phyloP scores from a whole-genome alignment of 2,797 vertebrate genomes.

The Sebastes umbrosus region DNA sequence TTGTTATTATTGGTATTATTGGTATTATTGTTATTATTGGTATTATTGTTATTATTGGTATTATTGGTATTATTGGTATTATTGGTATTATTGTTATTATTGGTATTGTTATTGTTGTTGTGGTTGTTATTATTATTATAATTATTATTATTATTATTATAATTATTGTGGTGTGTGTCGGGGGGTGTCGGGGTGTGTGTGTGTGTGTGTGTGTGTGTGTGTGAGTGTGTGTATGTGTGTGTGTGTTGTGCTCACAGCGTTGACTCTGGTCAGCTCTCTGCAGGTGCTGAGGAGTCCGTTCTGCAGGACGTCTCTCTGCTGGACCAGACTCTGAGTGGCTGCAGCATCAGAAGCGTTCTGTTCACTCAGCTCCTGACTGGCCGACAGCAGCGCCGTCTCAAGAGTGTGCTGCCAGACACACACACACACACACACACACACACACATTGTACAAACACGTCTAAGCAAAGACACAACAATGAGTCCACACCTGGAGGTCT shows the following conservation, averaged over 20 bases:
- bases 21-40: too few species aligned
- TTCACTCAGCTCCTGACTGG: constrained; percentile 94
- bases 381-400: constrained; percentile 94
- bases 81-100: too few species aligned
- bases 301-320: constrained; percentile 95
- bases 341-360: constrained; percentile 84
- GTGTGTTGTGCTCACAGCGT: constrained; percentile 78
- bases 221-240: too few species aligned
- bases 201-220: too few species aligned
- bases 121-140: too few species aligned
- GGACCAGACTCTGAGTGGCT: constrained; percentile 87
- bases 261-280: constrained; percentile 90
- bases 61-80: too few species aligned
- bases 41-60: too few species aligned
- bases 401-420: constrained; percentile 88
- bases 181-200: too few species aligned
- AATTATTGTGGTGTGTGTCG: too few species aligned
- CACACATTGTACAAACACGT: background rate
- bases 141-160: too few species aligned
- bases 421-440: background rate
- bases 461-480: background rate
- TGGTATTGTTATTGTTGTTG: too few species aligned
- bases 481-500: background rate
- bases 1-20: too few species aligned
- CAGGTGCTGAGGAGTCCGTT: constrained; percentile 95